Evolutionary conservation across 2,888 invertebrate species (phyloP).

Genomic region (Notodonta dromedarius): DNA sequence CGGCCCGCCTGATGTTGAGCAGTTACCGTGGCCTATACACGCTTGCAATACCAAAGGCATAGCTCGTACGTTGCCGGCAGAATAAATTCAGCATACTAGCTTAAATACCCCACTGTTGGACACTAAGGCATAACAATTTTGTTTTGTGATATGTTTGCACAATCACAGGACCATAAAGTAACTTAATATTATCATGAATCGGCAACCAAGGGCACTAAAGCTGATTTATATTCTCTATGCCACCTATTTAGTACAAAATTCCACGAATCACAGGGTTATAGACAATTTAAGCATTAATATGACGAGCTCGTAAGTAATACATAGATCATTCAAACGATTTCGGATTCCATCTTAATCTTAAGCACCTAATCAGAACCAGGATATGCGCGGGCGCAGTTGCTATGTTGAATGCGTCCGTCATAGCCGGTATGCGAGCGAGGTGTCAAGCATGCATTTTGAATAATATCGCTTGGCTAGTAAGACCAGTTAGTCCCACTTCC

Average conservation of each 20-base stretch:
- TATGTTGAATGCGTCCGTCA: conserved; percentile 15
- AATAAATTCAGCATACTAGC: too few relatives aligned
- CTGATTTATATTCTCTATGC: not conserved
- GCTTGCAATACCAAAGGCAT: too few relatives aligned
- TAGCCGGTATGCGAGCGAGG: conserved; percentile 53
- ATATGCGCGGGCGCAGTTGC: conserved; percentile 8
- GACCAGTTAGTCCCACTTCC: conserved; percentile 23
- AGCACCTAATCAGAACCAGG: conserved; percentile 9
- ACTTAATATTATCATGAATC: not conserved
- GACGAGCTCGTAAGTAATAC: not conserved
- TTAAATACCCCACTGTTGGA: too few relatives aligned
- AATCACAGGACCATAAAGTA: too few relatives aligned
- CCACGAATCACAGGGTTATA: not conserved
- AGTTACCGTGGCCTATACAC: too few relatives aligned
- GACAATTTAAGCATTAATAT: conserved; percentile 3
- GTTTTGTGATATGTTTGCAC: too few relatives aligned
- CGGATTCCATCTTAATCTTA: conserved; percentile 6
- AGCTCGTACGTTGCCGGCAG: too few relatives aligned
- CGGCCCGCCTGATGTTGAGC: too few relatives aligned
- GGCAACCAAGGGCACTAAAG: not conserved
- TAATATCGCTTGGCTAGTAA: conserved; percentile 54
- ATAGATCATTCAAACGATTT: conserved; percentile 6
- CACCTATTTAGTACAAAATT: not conserved
- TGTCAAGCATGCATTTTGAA: conserved; percentile 58
- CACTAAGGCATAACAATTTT: too few relatives aligned